Evolutionary conservation across 2,797 vertebrate species (phyloP).

Genomic region (Gadopsis marmoratus): DNA sequence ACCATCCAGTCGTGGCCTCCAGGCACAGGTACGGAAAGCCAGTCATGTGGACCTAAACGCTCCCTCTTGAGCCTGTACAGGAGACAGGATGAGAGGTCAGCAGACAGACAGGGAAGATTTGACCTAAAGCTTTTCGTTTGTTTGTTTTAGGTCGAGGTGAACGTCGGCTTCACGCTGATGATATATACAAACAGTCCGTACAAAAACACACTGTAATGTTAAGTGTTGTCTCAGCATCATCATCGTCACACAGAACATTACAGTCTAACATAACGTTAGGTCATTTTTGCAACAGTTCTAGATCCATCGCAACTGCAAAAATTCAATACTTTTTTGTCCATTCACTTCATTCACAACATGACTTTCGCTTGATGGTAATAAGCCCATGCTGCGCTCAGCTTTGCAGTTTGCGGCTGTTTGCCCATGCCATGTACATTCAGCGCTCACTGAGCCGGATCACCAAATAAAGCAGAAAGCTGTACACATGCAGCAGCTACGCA

Average conservation of each 20-base stretch:
- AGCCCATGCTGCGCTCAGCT: conserved; percentile 72
- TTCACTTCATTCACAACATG: conserved; percentile 40
- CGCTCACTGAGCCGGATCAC: conserved; percentile 5
- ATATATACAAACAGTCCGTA: neutral
- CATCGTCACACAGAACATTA: neutral
- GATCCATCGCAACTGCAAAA: neutral
- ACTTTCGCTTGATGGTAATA: conserved; percentile 53
- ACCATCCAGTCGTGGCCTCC: conserved; percentile 87
- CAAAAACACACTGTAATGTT: neutral
- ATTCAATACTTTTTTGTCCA: neutral
- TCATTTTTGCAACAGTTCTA: neutral
- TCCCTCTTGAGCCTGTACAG: conserved; percentile 89
- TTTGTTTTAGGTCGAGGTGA: neutral
- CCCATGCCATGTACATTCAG: conserved; percentile 63
- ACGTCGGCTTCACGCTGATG: neutral
- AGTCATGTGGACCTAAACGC: conserved; percentile 90
- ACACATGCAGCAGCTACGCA: conserved; percentile 55
- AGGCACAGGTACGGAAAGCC: conserved; percentile 90
- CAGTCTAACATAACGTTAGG: neutral
- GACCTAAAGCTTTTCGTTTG: no score
- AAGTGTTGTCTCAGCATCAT: neutral
- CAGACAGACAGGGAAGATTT: conserved; percentile 7
- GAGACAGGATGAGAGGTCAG: conserved; percentile 39
- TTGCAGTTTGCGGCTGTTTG: conserved; percentile 56
- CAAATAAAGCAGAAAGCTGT: conserved; percentile 46